Base-by-base conservation (phyloP, 2,797 vertebrate genomes). In the Oophaga sylvatica region DNA sequence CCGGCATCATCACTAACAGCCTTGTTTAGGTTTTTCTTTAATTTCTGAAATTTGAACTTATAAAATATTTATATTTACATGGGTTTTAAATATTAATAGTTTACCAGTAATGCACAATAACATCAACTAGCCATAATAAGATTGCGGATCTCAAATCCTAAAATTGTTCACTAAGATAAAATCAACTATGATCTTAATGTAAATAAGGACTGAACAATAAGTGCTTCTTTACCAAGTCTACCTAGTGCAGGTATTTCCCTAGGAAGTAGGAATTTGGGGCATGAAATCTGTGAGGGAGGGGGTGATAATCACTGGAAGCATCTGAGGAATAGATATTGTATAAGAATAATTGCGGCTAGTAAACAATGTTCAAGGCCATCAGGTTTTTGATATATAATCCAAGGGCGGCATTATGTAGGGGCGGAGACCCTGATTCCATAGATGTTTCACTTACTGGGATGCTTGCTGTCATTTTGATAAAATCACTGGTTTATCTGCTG, bases 1-100 rank as follows among this genome's bases (percentile, higher is more conserved):
- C 70, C 57, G 16, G 53, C 31, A 53, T 73, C 67, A 81, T 87
- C 60, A 63, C 65, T 87, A 81, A 87, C 53, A 81, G 68, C 71
- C 85, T 81, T 87, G 67, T 73, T 62, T 62, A 17, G 26, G n/a
- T 71, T 86, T 41, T 80, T 5, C 16, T 29, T 20, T 35, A 26
- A n/a, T 20, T 76, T 29, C 6, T 13, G 4, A 62, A 12, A 81
- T 65, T 15, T 63, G 29, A 41, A 35, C 9, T 0, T 41, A 22
- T 11, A 45, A 63, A 80, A 45, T 63, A 63, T 62, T 26, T 22
- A 77, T 22, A 13, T 60, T 9, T 41, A 62, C 41, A 35, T 19
- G 2, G 59, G 1, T 29, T 78, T 57, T 29, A 53, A 62, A 26
- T 26, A 41, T 17, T 35, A 35, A 35, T 68, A 5, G 5, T 68